Percentiles rank a stretch among this genome's conserved stretches.
These are phyloP conservation scores for Pyrrhia umbra DNA, from an alignment of 2,888 invertebrate species.

Conservation along the genomic window DNA sequence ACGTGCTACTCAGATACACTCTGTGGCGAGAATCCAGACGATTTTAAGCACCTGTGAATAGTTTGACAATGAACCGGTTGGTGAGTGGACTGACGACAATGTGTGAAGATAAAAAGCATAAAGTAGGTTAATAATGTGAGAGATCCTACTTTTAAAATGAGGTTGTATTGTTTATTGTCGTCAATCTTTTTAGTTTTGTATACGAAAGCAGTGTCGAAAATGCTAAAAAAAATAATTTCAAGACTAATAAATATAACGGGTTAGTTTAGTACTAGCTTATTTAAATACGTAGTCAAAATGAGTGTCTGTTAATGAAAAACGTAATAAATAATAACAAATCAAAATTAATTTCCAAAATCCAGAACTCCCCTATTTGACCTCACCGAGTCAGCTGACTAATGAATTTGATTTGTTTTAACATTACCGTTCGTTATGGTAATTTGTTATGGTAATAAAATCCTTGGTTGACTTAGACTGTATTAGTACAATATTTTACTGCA, in stretches of 20 bases:
- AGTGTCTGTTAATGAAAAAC: not conserved
- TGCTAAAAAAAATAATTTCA: no score
- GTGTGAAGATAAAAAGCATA: constrained; percentile 1
- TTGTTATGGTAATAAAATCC: constrained; percentile 38
- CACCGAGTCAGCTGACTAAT: constrained; percentile 51
- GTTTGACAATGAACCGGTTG: constrained; percentile 42
- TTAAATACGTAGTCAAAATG: not conserved
- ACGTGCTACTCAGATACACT: no score
- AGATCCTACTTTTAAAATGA: constrained; percentile 1
- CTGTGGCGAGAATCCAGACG: no score
- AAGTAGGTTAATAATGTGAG: constrained; percentile 20
- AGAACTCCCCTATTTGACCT: constrained; percentile 61
- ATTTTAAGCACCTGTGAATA: constrained; percentile 51
- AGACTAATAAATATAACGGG: not conserved
- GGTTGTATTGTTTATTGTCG: not conserved
- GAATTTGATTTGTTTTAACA: constrained; percentile 56
- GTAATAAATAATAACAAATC: constrained; percentile 13
- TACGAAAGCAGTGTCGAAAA: no score
- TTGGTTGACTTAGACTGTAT: constrained; percentile 18
- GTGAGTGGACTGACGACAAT: constrained; percentile 17
- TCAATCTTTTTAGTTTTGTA: not conserved
- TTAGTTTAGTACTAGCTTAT: not conserved
- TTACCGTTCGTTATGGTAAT: constrained; percentile 40
- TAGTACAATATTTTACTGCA: not conserved
- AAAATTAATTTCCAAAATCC: constrained; percentile 46